Evolutionary conservation across 1,140 invertebrate genomes (phyloP).

Genomic region (Trichogramma pretiosum): DNA sequence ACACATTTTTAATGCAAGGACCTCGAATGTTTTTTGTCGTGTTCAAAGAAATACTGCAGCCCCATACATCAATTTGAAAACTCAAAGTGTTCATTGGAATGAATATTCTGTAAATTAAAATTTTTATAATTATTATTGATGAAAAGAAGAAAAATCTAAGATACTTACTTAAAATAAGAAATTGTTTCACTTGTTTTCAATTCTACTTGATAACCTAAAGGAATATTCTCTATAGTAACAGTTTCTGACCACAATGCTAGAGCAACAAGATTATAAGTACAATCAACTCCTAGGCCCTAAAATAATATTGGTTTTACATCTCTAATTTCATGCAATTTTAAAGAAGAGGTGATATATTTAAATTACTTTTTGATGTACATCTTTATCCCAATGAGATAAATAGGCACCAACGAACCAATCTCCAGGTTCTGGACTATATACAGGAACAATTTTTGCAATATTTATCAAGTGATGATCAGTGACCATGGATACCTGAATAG

Average conservation of each 20-base stretch:
- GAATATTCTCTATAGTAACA: conserved; percentile 39
- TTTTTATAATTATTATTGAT: neutral
- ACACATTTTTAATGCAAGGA: conserved; percentile 40
- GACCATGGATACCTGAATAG: conserved; percentile 34
- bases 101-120: conserved; percentile 39
- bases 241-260: conserved; percentile 46
- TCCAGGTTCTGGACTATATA: conserved; percentile 48
- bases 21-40: conserved; percentile 20
- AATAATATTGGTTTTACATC: conserved; percentile 6
- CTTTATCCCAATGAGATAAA: conserved; percentile 47
- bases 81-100: conserved; percentile 45
- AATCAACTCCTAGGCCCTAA: conserved; percentile 43
- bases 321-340: no score
- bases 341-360: neutral
- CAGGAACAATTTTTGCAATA: conserved; percentile 39
- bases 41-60: conserved; percentile 40
- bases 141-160: neutral
- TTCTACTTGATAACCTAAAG: conserved; percentile 32
- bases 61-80: conserved; percentile 42
- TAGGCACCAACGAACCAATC: conserved; percentile 54
- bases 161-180: conserved; percentile 43
- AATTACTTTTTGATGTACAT: conserved; percentile 48
- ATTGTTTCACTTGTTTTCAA: conserved; percentile 36
- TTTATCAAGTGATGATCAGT: conserved; percentile 42
- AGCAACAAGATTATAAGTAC: conserved; percentile 50